Conservation (phyloP, 2,113 vertebrate species). For the Cranoglanis bouderius region DNA sequence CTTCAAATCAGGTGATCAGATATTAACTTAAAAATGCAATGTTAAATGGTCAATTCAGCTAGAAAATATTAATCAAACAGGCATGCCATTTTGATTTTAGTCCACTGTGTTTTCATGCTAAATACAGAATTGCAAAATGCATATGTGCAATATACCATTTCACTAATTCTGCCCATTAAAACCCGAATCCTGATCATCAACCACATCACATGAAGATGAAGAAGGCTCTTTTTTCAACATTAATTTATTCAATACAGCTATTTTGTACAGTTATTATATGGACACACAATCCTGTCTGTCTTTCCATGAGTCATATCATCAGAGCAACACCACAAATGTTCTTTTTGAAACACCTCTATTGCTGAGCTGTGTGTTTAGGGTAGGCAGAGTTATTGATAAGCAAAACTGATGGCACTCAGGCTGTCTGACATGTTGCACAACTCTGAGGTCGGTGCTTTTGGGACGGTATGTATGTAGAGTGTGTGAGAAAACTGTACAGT, state of each 20-base stretch:
- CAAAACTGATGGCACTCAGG: not conserved
- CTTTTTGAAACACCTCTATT: not conserved
- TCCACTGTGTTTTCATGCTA: not conserved
- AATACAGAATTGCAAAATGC: not conserved
- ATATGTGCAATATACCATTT: not conserved
- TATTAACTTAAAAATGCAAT: not conserved
- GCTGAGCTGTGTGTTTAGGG: not conserved
- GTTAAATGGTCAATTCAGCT: not conserved
- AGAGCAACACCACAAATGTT: not conserved
- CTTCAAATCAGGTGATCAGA: not conserved
- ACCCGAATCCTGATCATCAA: not conserved
- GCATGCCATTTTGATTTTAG: not conserved
- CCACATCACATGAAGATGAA: not conserved
- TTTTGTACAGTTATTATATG: slow-evolving; percentile 53
- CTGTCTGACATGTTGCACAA: not conserved
- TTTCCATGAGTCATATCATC: slow-evolving; percentile 17
- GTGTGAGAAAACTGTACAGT: not conserved
- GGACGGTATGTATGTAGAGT: not conserved
- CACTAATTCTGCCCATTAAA: not conserved
- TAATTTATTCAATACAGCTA: slow-evolving; percentile 56
- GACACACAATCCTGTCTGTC: slow-evolving; percentile 38
- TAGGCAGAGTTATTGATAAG: not conserved
- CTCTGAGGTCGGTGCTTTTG: not conserved
- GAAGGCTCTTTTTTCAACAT: slow-evolving; percentile 39
- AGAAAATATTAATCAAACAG: not conserved